Evolutionary conservation across 2,797 vertebrate species (phyloP), one percentile per base, ranked within the genome.

Genomic region (Danionella dracula): DNA sequence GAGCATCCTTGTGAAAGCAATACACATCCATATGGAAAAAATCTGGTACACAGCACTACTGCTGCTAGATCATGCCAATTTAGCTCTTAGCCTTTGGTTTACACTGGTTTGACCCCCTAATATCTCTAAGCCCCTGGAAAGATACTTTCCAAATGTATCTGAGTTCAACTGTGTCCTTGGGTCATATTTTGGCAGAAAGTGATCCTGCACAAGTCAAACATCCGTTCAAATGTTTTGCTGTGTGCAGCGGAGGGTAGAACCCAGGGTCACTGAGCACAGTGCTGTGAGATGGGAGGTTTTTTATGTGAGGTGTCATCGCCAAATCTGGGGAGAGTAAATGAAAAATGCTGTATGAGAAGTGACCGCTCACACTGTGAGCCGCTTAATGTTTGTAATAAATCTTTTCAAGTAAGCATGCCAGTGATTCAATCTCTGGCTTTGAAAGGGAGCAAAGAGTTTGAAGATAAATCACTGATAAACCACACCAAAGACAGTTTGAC

Each of bases 21-120:
- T 11, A n/a, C 31, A 55, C 37, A 66, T 78, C 70, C 81, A 81
- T 80, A 79, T 82, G 77, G 76, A 73, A 79, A 6, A 71, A 64
- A 77, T 83, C 67, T 80, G 81, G 70, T 69, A 72, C 58, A 16
- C 62, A 66, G 48, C 29, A 42, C 42, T 56, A 76, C 55, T 45
- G 72, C 76, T 65, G 70, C 8, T 57, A 46, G 70, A 51, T 76
- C 67, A 58, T 23, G 29, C 1, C 34, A 45, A 48, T 68, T 66
- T 23, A 21, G 16, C 37, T 23, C n/a, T 46, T n/a, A 71, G 40
- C 46, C 37, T 20, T 23, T 9, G 15, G 44, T 35, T 59, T 48
- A 31, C 20, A 10, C 45, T 35, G 31, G 44, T 50, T 41, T 15
- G 34, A 8, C n/a, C 12, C 6, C 27, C 27, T 49, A 49, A 66